Percentiles rank a stretch among this genome's conserved stretches.
Evolutionary conservation across 2,888 invertebrate species (phyloP).

Genomic region (Apoda limacodes): DNA sequence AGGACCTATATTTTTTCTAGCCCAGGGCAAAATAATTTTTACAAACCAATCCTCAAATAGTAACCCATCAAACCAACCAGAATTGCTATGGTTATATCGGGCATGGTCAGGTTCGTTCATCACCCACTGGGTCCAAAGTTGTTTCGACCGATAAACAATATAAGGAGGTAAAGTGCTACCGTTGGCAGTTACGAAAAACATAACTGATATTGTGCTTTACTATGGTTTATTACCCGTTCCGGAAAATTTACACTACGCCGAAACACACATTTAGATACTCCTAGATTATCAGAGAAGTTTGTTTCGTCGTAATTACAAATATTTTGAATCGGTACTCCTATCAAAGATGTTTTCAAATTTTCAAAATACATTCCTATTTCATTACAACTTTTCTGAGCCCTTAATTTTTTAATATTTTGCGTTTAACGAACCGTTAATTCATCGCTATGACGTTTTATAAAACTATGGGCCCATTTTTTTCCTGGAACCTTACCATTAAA

Average conservation of each 20-base stretch:
- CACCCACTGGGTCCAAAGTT: slow-evolving; percentile 15
- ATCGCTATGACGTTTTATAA: too few species aligned
- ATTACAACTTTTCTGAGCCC: too few species aligned
- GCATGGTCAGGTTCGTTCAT: slow-evolving; percentile 15
- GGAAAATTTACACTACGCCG: too few species aligned
- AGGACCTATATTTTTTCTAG: slow-evolving; percentile 7
- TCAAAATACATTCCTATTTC: too few species aligned
- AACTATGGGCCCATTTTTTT: too few species aligned
- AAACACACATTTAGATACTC: too few species aligned
- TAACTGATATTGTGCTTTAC: slow-evolving; percentile 16
- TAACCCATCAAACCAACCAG: slow-evolving; percentile 19
- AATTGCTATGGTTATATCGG: slow-evolving; percentile 16
- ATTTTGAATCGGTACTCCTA: too few species aligned
- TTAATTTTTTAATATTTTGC: too few species aligned
- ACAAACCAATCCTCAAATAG: slow-evolving; percentile 17
- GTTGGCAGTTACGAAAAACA: slow-evolving; percentile 15
- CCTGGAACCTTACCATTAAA: too few species aligned
- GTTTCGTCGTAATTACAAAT: too few species aligned
- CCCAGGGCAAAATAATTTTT: slow-evolving; percentile 14
- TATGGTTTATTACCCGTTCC: slow-evolving; percentile 15
- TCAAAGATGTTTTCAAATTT: slow-evolving; percentile 9
- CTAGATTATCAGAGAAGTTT: too few species aligned
- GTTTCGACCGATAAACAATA: slow-evolving; percentile 15
- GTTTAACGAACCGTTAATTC: too few species aligned
- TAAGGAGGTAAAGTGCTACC: slow-evolving; percentile 16